Base-by-base conservation (phyloP, 2,888 invertebrate genomes). In the Philereme transversata region DNA sequence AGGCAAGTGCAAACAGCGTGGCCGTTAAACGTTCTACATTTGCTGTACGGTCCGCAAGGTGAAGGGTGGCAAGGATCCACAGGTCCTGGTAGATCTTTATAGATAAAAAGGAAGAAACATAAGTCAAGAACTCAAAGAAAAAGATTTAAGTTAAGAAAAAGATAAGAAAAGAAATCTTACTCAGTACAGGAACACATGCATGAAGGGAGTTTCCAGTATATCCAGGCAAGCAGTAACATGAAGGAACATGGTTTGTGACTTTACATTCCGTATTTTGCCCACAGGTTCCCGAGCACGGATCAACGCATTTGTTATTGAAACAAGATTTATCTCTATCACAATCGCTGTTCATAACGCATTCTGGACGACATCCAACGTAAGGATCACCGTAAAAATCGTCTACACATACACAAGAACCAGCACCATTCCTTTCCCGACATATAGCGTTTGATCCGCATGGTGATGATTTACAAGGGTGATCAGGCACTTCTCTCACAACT, bases 361-460 rank as follows among this genome's bases (percentile, higher is more conserved):
- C 96, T n/a, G 96, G 96, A 72, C 96, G 93, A 83, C 97, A 97
- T 47, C 96, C 96, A 65, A 93, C 91, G 82, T 96, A 96, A 38
- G 97, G 96, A 86, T 97, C 96, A 52, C 97, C 97, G 71, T 94
- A 94, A 86, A 96, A 96, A 72, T 95, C 95, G 64, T 94, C 93
- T 74, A 95, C 83, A 84, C 97, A 97, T 72, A 94, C 90, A 85
- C 97, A 97, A 69, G 96, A 95, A 75, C 96, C 96, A 70, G 95
- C 96, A 78, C 95, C 95, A 79, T 95, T 95, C 73, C 93, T 92
- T 88, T 96, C 95, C 76, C 94, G 94, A 86, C 97, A 97, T 67
- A 95, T 87, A 53, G 97, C 95, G 86, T 97, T 97, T 60, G 95
- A 91, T 69, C 97, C 97, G 83, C 97, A 97, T 54, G 96, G 96